Conservation (phyloP, 2,113 vertebrate species). For the mouse (Mus musculus) region GRCm39 chr7:34605001-34605500, state of each 20-base stretch:
- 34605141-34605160: not conserved
- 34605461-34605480: not conserved
- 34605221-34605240: not conserved
- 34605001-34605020: not conserved
- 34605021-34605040: not conserved
- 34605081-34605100: no score
- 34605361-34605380: not conserved
- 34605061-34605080: not conserved
- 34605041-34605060: not conserved
- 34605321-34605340: conserved; percentile 22
- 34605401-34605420: not conserved
- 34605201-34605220: not conserved
- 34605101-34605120: not conserved
- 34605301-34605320: not conserved
- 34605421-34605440: not conserved
- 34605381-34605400: not conserved
- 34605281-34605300: not conserved
- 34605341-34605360: not conserved
- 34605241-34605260: not conserved
- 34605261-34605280: not conserved
- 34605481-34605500: not conserved
- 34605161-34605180: not conserved
- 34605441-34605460: not conserved
- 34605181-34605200: not conserved
- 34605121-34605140: not conserved